Conservation (phyloP, 2,888 invertebrate species). For the Sarcophaga subvicina region DNA sequence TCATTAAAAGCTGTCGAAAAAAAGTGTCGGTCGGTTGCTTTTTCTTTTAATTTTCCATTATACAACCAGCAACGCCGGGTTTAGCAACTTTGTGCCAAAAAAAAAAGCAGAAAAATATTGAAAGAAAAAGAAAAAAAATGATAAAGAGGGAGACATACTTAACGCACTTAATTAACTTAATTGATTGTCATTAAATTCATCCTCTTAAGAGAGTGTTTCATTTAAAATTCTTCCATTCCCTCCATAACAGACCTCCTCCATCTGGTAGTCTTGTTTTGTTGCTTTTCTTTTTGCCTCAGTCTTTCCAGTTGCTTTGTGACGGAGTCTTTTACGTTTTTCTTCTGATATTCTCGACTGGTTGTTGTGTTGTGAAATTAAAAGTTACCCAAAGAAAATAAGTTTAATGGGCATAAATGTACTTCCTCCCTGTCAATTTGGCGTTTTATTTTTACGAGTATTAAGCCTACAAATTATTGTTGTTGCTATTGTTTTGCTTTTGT, state of each 20-base stretch:
- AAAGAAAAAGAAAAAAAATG: background rate
- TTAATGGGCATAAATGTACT: conserved; percentile 5
- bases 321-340: conserved; percentile 5
- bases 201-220: conserved; percentile 45
- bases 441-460: conserved; percentile 16
- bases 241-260: background rate
- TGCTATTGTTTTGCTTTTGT: conserved; percentile 11
- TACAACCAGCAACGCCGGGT: no score
- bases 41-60: no score
- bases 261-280: background rate
- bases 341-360: background rate
- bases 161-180: conserved; percentile 66
- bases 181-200: conserved; percentile 64
- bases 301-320: background rate
- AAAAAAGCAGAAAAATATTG: background rate
- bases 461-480: conserved; percentile 36
- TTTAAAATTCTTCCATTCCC: background rate
- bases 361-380: conserved; percentile 23
- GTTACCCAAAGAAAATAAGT: conserved; percentile 14
- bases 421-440: background rate
- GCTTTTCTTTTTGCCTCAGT: background rate
- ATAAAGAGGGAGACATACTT: conserved; percentile 30
- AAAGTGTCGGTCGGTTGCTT: no score
- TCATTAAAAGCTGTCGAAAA: no score
- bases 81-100: background rate